A percentile compares a stretch with the other conserved stretches of the same genome.
phyloP scores from a whole-genome alignment of 2,113 vertebrate species.

The Dipodomys ordii region DNA sequence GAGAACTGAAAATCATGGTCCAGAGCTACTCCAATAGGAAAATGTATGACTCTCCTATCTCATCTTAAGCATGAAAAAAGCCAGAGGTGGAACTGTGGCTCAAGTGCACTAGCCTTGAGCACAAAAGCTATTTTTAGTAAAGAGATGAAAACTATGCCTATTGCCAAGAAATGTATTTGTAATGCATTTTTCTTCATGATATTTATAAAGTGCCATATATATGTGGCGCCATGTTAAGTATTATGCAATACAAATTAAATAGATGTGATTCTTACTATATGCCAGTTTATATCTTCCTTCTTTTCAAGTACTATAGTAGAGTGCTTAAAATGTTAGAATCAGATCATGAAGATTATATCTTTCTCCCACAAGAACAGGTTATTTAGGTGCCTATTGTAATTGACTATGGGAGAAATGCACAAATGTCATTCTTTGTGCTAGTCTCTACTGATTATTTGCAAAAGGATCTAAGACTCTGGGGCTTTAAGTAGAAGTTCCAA shows the following conservation, averaged over 20 bases:
- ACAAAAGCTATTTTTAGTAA: neutral
- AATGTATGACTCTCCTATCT: too few relatives aligned
- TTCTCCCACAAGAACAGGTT: conserved; percentile 2
- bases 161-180: conserved; percentile 63
- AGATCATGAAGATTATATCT: conserved; percentile 47
- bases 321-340: conserved; percentile 53
- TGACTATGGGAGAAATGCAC: neutral
- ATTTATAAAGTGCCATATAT: conserved; percentile 55
- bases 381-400: conserved; percentile 13
- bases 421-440: neutral
- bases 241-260: conserved; percentile 68
- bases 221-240: conserved; percentile 53
- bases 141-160: conserved; percentile 40
- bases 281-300: conserved; percentile 55
- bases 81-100: too few relatives aligned
- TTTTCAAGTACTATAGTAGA: conserved; percentile 46
- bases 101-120: too few relatives aligned
- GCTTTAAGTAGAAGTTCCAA: neutral
- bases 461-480: neutral
- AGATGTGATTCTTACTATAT: conserved; percentile 19
- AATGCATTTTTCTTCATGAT: conserved; percentile 49
- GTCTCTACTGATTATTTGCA: neutral
- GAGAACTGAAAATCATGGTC: too few relatives aligned
- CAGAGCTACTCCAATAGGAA: too few relatives aligned
- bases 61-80: too few relatives aligned